Evolutionary conservation across 2,888 invertebrate genomes (phyloP), one percentile per base, ranked within the genome.

Genomic region (Syrphus vitripennis): DNA sequence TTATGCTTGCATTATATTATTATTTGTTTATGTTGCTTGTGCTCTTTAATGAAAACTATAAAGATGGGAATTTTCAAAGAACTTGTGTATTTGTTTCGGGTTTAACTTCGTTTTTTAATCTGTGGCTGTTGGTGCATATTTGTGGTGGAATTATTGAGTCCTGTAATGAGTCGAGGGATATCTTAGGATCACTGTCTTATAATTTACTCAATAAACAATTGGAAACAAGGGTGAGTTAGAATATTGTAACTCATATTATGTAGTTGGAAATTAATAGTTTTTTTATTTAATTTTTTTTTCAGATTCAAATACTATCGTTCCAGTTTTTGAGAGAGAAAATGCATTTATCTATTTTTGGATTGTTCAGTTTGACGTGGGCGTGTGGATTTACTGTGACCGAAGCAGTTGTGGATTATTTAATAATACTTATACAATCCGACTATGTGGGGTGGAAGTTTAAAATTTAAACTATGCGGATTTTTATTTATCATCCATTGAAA

Each of bases 281-380:
- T 2, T 3, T 24, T 10, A 7, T 26, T 26, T 3, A n/a, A n/a
- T n/a, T n/a, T 26, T 53, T 16, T 48, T 48, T 53, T 53, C 50
- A 72, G 72, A 48, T 72, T 24, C n/a, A 59, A 59, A 59, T 31
- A 9, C 19, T 59, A 14, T 34, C 19, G 3, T 37, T 34, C 12
- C 72, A 72, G 14, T 21, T 72, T 2, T 29, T 48, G 12, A n/a
- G 45, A 24, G 59, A 72, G 5, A 72, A 72, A 48, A 72, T 72
- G 72, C 12, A 72, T 12, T 7, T 72, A 1, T 14, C 48, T 2
- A 48, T 72, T 3, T 61, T 34, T n/a, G 59, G 59, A 5, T 12
- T 48, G 48, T 72, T 72, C 14, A 57, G 61, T 48, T 34, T 72
- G 29, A 45, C 34, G 2, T 48, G 31, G 59, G n/a, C 6, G 5